A percentile compares a stretch with the other conserved stretches of the same genome.
Evolutionary conservation across 2,888 invertebrate species (phyloP).

Genomic region (Acronicta aceris): DNA sequence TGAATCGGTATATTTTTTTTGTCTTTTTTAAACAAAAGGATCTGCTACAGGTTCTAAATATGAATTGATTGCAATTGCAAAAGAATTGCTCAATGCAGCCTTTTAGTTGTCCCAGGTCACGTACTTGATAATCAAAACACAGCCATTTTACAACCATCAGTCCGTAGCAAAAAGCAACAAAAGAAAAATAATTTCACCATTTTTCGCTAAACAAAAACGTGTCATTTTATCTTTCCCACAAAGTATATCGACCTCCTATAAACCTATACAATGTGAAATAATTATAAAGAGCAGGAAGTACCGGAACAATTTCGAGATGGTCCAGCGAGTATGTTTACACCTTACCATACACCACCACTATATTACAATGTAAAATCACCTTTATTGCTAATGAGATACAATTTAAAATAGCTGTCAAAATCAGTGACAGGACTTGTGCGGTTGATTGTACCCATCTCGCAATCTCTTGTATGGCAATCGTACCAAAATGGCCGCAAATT

Average conservation of each 20-base stretch:
- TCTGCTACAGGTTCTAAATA: too few relatives aligned
- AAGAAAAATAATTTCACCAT: conserved; percentile 51
- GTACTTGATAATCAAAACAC: neutral
- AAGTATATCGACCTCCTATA: conserved; percentile 64
- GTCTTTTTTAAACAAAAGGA: too few relatives aligned
- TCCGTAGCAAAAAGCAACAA: conserved; percentile 43
- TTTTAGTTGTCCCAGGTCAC: neutral
- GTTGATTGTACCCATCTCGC: conserved; percentile 64
- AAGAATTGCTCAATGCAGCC: too few relatives aligned
- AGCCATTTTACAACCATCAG: conserved; percentile 22
- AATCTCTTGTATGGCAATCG: conserved; percentile 66
- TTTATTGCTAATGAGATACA: conserved; percentile 13
- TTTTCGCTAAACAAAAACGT: conserved; percentile 48
- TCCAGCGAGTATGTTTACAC: conserved; percentile 69
- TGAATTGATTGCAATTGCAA: too few relatives aligned
- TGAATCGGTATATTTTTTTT: too few relatives aligned
- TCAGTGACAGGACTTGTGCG: conserved; percentile 24
- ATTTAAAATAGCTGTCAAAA: conserved; percentile 7
- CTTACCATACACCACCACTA: conserved; percentile 26
- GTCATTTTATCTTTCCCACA: conserved; percentile 57
- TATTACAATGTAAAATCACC: conserved; percentile 32
- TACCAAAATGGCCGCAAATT: conserved; percentile 69
- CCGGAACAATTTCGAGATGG: conserved; percentile 77
- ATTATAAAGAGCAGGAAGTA: conserved; percentile 71
- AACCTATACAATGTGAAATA: conserved; percentile 56